Percentiles rank a stretch among this genome's conserved stretches.
phyloP scores from a whole-genome alignment of 1,140 invertebrate species.

The Conus ventricosus region DNA sequence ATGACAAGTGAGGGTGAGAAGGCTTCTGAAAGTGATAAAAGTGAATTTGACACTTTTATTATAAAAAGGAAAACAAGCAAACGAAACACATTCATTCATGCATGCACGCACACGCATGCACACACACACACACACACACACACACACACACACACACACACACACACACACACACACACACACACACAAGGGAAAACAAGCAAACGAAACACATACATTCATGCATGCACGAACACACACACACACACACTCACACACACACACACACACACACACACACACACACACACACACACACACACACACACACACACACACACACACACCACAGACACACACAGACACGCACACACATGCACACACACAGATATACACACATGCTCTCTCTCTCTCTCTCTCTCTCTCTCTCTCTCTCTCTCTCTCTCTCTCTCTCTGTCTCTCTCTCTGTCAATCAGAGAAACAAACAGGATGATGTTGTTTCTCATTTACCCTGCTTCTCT shows the following conservation, averaged over 20 bases:
- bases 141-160: not conserved
- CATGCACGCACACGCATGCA: not conserved
- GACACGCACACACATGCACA: not conserved
- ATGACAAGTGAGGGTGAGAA: too few relatives aligned
- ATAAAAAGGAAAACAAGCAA: too few relatives aligned
- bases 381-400: not conserved
- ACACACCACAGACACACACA: too few relatives aligned
- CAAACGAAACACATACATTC: too few relatives aligned
- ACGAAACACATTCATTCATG: too few relatives aligned
- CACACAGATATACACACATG: too few relatives aligned
- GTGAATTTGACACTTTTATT: too few relatives aligned
- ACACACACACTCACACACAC: conserved; percentile 1
- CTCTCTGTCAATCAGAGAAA: not conserved
- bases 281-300: not conserved
- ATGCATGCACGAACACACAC: not conserved
- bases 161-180: not conserved
- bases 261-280: not conserved
- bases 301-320: not conserved
- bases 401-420: not conserved
- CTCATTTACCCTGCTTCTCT: too few relatives aligned
- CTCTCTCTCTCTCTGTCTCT: not conserved
- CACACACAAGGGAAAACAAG: too few relatives aligned
- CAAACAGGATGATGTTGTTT: too few relatives aligned
- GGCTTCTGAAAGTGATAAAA: too few relatives aligned
- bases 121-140: not conserved